These are phyloP conservation scores for Ectemnius cavifrons DNA, from an alignment of 2,888 invertebrate species.

Conservation along the genomic window DNA sequence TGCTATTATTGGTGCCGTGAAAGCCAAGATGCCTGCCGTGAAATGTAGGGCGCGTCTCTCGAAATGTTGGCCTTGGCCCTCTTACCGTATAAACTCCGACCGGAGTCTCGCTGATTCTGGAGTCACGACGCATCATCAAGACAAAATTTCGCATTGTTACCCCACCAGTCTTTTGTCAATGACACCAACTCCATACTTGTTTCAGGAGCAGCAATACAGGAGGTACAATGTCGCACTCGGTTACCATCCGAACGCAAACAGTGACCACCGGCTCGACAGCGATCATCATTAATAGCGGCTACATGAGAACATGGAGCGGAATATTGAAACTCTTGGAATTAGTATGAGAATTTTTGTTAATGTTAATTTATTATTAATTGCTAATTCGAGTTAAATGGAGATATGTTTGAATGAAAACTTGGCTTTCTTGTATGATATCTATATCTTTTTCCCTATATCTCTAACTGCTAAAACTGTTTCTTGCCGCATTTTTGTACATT, in stretches of 20 bases:
- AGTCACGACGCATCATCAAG: neutral
- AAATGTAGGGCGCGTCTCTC: slow-evolving; percentile 59
- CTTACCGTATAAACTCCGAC: slow-evolving; percentile 32
- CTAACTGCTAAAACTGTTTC: no score
- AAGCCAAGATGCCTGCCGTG: slow-evolving; percentile 16
- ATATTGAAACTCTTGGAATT: slow-evolving; percentile 89
- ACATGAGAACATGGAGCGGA: slow-evolving; percentile 88
- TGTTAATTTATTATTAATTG: no score
- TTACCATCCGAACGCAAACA: slow-evolving; percentile 88
- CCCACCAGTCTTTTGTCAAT: neutral
- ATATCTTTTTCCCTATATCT: no score
- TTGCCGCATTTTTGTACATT: no score
- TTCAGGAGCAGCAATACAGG: slow-evolving; percentile 37
- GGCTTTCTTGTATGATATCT: no score
- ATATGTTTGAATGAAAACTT: no score
- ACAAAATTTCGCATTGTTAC: neutral
- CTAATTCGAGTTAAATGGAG: no score
- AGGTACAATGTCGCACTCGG: slow-evolving; percentile 88
- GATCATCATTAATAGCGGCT: slow-evolving; percentile 89
- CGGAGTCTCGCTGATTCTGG: neutral
- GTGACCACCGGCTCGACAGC: slow-evolving; percentile 88
- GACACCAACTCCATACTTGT: slow-evolving; percentile 18
- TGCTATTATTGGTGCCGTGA: slow-evolving; percentile 24
- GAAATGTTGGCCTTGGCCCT: slow-evolving; percentile 67
- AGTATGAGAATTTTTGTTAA: slow-evolving; percentile 80